Conservation (phyloP, 2,797 vertebrate species). For the Pygocentrus nattereri region DNA sequence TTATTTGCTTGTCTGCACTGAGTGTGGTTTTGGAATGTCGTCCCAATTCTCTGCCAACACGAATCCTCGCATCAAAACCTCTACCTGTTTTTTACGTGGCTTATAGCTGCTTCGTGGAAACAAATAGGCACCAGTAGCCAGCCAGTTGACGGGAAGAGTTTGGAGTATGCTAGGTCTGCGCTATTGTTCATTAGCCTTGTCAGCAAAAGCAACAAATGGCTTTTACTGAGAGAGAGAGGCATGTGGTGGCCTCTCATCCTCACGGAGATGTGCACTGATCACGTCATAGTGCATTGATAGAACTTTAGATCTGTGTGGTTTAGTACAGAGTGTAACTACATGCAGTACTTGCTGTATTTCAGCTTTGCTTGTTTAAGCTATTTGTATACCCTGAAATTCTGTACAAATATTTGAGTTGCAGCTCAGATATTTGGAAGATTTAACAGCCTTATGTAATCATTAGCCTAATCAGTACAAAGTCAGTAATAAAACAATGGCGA, state of each 20-base stretch:
- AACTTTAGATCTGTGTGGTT: not conserved
- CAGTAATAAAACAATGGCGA: too few species aligned
- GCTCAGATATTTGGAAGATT: not conserved
- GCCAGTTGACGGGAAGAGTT: not conserved
- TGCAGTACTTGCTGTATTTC: not conserved
- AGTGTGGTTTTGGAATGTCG: conserved; percentile 9
- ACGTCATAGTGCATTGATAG: not conserved
- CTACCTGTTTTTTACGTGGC: not conserved
- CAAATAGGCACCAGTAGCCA: conserved; percentile 10
- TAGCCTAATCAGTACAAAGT: too few species aligned
- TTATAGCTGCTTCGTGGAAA: conserved; percentile 11
- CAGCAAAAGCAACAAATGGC: conserved; percentile 26
- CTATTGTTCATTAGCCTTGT: conserved; percentile 12
- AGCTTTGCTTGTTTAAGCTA: not conserved
- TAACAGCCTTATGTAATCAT: too few species aligned
- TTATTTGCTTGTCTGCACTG: not conserved
- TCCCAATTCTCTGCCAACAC: conserved; percentile 2
- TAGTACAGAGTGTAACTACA: not conserved
- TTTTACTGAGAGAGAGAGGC: conserved; percentile 16
- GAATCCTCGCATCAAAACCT: conserved; percentile 6
- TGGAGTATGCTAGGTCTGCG: not conserved
- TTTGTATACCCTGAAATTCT: not conserved
- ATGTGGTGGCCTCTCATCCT: not conserved
- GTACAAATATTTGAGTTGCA: not conserved
- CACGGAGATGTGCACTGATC: not conserved